phyloP scores from a whole-genome alignment of 2,113 vertebrate genomes.

The Hemibagrus wyckioides region DNA sequence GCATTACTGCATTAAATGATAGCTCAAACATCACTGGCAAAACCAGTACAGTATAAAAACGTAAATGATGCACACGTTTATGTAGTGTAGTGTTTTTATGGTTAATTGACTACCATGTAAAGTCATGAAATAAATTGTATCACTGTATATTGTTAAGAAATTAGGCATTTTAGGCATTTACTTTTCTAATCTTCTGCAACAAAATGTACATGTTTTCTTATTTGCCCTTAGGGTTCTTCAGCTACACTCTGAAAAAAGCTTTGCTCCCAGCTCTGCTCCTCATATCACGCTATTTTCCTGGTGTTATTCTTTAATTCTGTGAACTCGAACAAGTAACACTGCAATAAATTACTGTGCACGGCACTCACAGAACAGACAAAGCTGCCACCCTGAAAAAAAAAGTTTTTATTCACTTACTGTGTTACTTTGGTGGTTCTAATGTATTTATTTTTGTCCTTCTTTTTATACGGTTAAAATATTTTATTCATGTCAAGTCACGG shows the following conservation, averaged over 20 bases:
- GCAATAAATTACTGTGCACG: conserved; percentile 9
- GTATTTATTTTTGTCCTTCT: not conserved
- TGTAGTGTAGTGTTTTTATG: not conserved
- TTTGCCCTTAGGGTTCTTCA: not conserved
- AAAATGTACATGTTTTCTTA: not conserved
- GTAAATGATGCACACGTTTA: not conserved
- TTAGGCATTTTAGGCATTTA: not conserved
- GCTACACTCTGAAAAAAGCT: not conserved
- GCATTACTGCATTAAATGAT: not conserved
- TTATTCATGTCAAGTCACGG: not conserved
- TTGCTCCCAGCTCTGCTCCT: not conserved
- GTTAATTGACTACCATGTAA: not conserved
- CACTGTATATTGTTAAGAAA: not conserved
- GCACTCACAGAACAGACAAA: not conserved
- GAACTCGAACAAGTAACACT: conserved; percentile 1
- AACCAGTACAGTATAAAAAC: not conserved
- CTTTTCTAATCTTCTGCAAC: not conserved
- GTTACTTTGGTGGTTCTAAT: not conserved
- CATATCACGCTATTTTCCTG: not conserved
- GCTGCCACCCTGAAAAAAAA: not conserved
- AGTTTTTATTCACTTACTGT: not conserved
- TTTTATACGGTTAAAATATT: not conserved
- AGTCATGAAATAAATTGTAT: not conserved
- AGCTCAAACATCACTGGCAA: not conserved
- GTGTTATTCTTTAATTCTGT: not conserved